Conservation (phyloP, 2,797 vertebrate genomes). For the Sebastolobus altivelis region DNA sequence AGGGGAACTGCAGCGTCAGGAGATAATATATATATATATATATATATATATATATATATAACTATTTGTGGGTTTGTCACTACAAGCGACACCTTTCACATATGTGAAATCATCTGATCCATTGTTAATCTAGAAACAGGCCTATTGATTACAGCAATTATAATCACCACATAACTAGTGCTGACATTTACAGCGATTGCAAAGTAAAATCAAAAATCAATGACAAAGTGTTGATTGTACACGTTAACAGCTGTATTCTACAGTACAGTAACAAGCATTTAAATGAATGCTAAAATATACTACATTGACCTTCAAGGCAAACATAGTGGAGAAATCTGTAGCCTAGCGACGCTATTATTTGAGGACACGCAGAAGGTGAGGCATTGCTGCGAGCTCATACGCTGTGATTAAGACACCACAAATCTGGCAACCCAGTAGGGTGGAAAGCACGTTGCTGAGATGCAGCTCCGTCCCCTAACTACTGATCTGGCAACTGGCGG, state of each 20-base stretch:
- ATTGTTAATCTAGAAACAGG: background rate
- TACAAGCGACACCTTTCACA: background rate
- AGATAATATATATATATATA: too few relatives aligned
- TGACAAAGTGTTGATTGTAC: background rate
- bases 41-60: too few relatives aligned
- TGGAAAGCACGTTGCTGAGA: constrained; percentile 60
- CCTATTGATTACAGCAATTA: background rate
- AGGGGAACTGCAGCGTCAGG: background rate
- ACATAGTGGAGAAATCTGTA: constrained; percentile 28
- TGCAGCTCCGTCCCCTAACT: constrained; percentile 55
- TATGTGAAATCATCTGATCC: background rate
- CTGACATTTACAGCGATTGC: background rate
- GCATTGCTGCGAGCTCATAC: constrained; percentile 46
- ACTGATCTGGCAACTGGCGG: constrained; percentile 69
- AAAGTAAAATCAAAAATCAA: background rate
- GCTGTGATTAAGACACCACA: constrained; percentile 69
- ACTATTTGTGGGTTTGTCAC: background rate
- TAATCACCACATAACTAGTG: background rate
- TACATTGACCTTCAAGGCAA: constrained; percentile 37
- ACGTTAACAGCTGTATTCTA: background rate
- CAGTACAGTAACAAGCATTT: constrained; percentile 6
- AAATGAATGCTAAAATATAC: constrained; percentile 5
- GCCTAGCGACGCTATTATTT: constrained; percentile 32
- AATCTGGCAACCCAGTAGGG: constrained; percentile 70
- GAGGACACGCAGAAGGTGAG: constrained; percentile 64